Evolutionary conservation across 1,140 invertebrate genomes (phyloP), one percentile per base, ranked within the genome.

Genomic region (Eriosoma lanigerum): DNA sequence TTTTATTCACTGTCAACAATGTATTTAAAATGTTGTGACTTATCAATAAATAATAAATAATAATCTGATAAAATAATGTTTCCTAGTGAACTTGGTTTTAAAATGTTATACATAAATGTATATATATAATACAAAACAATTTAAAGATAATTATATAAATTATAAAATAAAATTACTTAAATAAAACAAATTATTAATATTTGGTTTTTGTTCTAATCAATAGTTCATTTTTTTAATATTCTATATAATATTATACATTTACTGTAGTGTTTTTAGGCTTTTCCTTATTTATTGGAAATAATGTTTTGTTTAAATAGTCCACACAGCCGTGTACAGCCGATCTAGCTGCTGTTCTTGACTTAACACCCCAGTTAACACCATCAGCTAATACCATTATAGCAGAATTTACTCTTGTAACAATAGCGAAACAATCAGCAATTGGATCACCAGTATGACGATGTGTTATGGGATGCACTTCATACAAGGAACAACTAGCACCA

Each of bases 351-450:
- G 96, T 87, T 75, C 93, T 90, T 46, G 95, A 93, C 84, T 94
- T 94, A 84, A 94, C 91, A 70, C 95, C 95, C 95, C 95, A 97
- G 87, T 97, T 97, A 0, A 97, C 95, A 52, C 96, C 95, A 88
- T 97, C 95, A 17, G 94, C 96, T 64, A 97, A 88, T 48, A 93
- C 91, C 83, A 97, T 87, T 81, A 96, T 90, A 6, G 92, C 91
- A 82, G 91, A 93, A 86, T 96, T 93, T 62, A 89, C 89, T 56
- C 94, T 87, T 6, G 93, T 90, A 82, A 94, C 91, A 58, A 97
- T 88, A 3, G 92, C 95, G 88, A 94, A 97, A 83, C 94, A 93
- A 87, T 97, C 95, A 19, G 95, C 95, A 82, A 97, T 93, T 19
- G 95, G 95, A 85, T 94, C 93, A 8, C 95, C 94, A 87, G 93